Conservation (phyloP, 2,113 vertebrate species). For the Ivindomyrus marchei region DNA sequence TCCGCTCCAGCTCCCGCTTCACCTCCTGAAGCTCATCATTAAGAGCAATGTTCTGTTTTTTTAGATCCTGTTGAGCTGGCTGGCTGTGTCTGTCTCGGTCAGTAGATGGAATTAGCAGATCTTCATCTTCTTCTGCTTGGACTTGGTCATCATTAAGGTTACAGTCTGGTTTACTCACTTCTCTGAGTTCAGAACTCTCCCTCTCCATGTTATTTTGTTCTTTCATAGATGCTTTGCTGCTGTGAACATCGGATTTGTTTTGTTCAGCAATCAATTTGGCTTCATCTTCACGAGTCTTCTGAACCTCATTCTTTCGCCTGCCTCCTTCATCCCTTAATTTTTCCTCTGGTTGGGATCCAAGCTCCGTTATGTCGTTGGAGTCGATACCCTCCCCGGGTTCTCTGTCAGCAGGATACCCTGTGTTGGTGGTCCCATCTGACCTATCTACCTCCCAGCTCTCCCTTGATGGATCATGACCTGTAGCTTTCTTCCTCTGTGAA, state of each 20-base stretch:
- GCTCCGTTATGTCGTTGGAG: constrained; percentile 49
- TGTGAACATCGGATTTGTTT: not conserved
- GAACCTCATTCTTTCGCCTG: not conserved
- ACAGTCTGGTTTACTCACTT: not conserved
- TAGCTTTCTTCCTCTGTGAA: constrained; percentile 36
- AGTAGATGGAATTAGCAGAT: not conserved
- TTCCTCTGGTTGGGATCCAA: constrained; percentile 28
- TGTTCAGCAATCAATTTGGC: constrained; percentile 10
- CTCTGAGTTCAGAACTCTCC: constrained; percentile 19
- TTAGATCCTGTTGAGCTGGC: constrained; percentile 36
- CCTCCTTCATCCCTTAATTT: constrained; percentile 32
- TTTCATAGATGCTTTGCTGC: constrained; percentile 13
- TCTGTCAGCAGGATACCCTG: constrained; percentile 51
- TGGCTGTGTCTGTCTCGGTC: constrained; percentile 6
- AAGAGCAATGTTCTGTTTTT: constrained; percentile 48
- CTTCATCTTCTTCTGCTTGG: not conserved
- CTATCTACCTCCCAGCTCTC: constrained; percentile 23
- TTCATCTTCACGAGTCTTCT: not conserved
- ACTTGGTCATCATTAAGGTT: constrained; percentile 7
- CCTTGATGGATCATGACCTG: constrained; percentile 25
- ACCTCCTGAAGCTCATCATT: constrained; percentile 49
- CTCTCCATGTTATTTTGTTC: constrained; percentile 30
- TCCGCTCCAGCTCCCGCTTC: constrained; percentile 51
- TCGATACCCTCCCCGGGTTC: constrained; percentile 68
- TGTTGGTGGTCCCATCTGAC: constrained; percentile 2